These are phyloP conservation scores for Agrotis exclamationis DNA, from an alignment of 2,888 invertebrate species.

Conservation along the genomic window DNA sequence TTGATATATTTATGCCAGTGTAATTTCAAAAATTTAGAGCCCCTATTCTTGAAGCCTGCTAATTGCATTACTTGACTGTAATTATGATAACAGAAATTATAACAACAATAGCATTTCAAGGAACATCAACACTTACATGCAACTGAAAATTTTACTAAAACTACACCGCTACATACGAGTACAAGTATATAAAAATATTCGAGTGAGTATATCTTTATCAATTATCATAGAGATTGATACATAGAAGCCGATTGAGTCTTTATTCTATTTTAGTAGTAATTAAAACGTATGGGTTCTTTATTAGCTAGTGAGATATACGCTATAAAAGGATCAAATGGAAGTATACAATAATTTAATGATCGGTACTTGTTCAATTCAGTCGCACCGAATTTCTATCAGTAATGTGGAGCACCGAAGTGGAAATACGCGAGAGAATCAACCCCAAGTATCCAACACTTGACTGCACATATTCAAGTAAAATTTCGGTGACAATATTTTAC, in stretches of 20 bases:
- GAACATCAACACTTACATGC: background rate
- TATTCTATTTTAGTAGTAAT: background rate
- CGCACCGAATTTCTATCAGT: background rate
- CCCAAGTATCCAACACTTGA: constrained; percentile 87
- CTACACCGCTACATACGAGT: constrained; percentile 5
- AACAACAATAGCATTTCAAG: background rate
- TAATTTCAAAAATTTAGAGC: too few species aligned
- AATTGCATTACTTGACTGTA: too few species aligned
- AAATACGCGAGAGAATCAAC: constrained; percentile 65
- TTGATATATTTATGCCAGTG: too few species aligned
- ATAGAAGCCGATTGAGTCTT: constrained; percentile 10
- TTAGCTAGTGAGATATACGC: background rate
- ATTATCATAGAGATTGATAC: constrained; percentile 10
- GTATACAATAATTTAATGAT: background rate
- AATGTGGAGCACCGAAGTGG: constrained; percentile 6
- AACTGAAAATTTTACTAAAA: constrained; percentile 4
- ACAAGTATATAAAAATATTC: constrained; percentile 42
- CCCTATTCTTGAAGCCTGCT: too few species aligned
- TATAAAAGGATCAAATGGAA: background rate
- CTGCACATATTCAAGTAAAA: constrained; percentile 89
- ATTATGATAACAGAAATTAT: constrained; percentile 4
- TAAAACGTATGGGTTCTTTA: constrained; percentile 4
- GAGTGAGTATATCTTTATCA: constrained; percentile 14
- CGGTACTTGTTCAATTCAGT: background rate
- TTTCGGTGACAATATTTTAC: constrained; percentile 85